phyloP scores from a whole-genome alignment of 2,797 vertebrate genomes.

The Fundulus diaphanus region DNA sequence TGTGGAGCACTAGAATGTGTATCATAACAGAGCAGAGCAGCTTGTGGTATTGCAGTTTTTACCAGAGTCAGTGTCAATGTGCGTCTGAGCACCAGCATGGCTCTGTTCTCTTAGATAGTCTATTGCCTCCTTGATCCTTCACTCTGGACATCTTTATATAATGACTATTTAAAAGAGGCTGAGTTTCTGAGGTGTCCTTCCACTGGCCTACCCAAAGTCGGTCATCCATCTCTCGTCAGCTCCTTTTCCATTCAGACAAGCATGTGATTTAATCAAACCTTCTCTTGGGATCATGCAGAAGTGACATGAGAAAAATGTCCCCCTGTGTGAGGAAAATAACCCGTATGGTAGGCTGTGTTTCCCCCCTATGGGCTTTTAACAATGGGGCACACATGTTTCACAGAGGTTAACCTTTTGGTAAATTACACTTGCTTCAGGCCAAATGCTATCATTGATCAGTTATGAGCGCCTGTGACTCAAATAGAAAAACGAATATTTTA shows the following conservation, averaged over 20 bases:
- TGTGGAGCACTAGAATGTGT: constrained; percentile 59
- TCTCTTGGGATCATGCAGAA: constrained; percentile 53
- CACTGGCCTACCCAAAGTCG: constrained; percentile 35
- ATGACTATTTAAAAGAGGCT: constrained; percentile 29
- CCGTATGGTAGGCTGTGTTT: constrained; percentile 52
- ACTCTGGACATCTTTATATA: constrained; percentile 48
- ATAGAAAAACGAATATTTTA: constrained; percentile 23
- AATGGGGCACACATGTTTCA: constrained; percentile 31
- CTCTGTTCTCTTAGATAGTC: constrained; percentile 13
- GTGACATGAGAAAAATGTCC: constrained; percentile 50
- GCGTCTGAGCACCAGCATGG: constrained; percentile 25
- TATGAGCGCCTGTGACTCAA: constrained; percentile 12
- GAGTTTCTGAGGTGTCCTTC: constrained; percentile 36
- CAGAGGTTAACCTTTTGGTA: constrained; percentile 37
- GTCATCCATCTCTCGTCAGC: constrained; percentile 51
- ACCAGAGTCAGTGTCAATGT: constrained; percentile 25
- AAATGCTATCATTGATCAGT: constrained; percentile 27
- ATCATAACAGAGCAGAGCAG: constrained; percentile 66
- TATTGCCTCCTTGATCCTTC: constrained; percentile 30
- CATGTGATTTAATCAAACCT: constrained; percentile 69
- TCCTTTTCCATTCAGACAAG: constrained; percentile 73
- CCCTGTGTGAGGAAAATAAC: constrained; percentile 54
- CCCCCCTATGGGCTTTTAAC: constrained; percentile 25
- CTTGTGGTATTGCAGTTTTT: constrained; percentile 54
- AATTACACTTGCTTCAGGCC: constrained; percentile 15